A percentile compares a stretch with the other conserved stretches of the same genome.
These are phyloP conservation scores for Diploscapter pachys DNA, from an alignment of 1,140 invertebrate genomes.

Conservation along the genomic window DNA sequence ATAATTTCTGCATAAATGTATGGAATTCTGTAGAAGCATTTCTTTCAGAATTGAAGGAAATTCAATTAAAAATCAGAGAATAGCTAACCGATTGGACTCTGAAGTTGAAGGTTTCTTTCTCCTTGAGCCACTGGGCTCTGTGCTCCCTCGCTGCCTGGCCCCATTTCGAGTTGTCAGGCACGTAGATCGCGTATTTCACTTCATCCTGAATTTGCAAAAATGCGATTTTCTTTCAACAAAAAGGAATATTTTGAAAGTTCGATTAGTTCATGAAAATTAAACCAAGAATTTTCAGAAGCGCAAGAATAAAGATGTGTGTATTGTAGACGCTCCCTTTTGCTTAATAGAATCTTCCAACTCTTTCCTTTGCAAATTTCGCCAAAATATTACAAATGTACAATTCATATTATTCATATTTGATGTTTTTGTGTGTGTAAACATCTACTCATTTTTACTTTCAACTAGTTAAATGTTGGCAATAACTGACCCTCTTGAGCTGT, in stretches of 20 bases:
- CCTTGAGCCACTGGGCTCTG: background rate
- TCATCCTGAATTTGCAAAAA: background rate
- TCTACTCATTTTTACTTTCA: background rate
- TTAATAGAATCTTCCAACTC: no score
- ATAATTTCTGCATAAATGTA: background rate
- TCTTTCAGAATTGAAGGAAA: background rate
- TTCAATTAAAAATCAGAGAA: no score
- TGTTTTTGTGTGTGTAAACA: background rate
- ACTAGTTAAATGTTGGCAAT: no score
- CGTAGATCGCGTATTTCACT: background rate
- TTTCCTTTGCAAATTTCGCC: no score
- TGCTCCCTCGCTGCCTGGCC: background rate
- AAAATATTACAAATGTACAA: no score
- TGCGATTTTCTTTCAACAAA: no score
- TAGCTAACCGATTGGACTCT: background rate
- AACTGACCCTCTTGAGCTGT: background rate
- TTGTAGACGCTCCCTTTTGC: no score
- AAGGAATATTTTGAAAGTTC: no score
- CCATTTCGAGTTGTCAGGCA: conserved; percentile 4
- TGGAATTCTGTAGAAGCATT: conserved; percentile 1
- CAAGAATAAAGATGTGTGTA: background rate
- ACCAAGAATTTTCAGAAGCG: background rate
- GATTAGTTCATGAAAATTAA: background rate
- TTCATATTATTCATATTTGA: background rate
- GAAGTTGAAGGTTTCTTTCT: background rate